Evolutionary conservation across 2,113 vertebrate species (phyloP), one percentile per base, ranked within the genome.

Genomic region (Tor tambroides): DNA sequence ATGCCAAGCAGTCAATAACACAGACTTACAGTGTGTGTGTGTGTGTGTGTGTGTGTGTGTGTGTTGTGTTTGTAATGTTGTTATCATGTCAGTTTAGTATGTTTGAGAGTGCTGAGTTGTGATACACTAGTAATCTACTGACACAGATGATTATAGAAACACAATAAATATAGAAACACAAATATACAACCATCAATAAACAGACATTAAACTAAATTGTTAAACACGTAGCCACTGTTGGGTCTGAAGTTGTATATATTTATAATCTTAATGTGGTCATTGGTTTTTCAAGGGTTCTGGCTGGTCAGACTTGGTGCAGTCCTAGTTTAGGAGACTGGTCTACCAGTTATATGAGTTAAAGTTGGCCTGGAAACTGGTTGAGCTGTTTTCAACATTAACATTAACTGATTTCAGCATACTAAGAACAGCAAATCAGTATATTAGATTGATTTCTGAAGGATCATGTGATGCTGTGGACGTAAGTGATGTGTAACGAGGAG

Each of bases 71-170:
- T 5, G 19, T 43, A 41, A 19, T 75, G 9, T 78, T 59, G n/a
- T 77, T 77, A 49, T 49, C 11, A 7, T 59, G 51, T n/a, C 30
- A 80, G 54, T 80, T 46, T 21, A 56, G 30, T 79, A 49, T 61
- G 11, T 26, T 38, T 80, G 54, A 59, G 76, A 30, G n/a, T 14
- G 26, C n/a, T 26, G 43, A n/a, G 23, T 1, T 6, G 11, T n/a
- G 11, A 26, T 80, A 80, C 54, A 41, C 54, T 80, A 80, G 61
- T 63, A 79, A 56, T 79, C 49, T 79, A 54, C 49, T 79, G 77
- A 79, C 76, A 79, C 76, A 35, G 76, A 56, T 79, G 28, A 79
- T 79, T 56, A 54, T 19, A 6, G 26, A 78, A 78, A 78, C 74
- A 76, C 12, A 49, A 19, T 54, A 54, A 43, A 43, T 43, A 10